Evolutionary conservation across 2,113 vertebrate species (phyloP).

Genomic region (Nothobranchius kuhntae): DNA sequence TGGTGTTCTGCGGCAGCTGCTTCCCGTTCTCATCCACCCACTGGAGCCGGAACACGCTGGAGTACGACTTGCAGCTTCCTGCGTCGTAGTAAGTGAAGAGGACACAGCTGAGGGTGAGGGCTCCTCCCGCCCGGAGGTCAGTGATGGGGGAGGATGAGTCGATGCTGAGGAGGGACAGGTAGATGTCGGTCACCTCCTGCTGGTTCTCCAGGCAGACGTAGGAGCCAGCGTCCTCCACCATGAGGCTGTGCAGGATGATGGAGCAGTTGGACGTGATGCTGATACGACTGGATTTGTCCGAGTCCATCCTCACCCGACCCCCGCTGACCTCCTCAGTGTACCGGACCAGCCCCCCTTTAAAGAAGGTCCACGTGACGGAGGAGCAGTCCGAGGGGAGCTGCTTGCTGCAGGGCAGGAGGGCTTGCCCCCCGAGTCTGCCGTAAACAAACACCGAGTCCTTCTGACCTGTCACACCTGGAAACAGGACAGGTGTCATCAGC

Average conservation of each 20-base stretch:
- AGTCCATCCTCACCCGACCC: neutral
- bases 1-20: neutral
- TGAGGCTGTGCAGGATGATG: slow-evolving; percentile 15
- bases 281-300: slow-evolving; percentile 16
- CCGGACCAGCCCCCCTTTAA: neutral
- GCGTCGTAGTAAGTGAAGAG: slow-evolving; percentile 45
- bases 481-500: neutral
- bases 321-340: neutral
- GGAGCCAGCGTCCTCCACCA: slow-evolving; percentile 18
- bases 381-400: slow-evolving; percentile 7
- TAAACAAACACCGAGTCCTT: slow-evolving; percentile 19
- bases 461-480: slow-evolving; percentile 12
- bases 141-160: neutral
- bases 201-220: slow-evolving; percentile 9
- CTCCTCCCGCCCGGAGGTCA: slow-evolving; percentile 36
- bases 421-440: neutral
- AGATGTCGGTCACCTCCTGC: fast-evolving
- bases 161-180: slow-evolving; percentile 52
- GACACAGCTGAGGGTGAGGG: slow-evolving; percentile 27
- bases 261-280: slow-evolving; percentile 37
- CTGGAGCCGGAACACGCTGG: slow-evolving; percentile 19
- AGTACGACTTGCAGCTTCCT: slow-evolving; percentile 23
- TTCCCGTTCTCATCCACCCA: slow-evolving; percentile 23
- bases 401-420: slow-evolving; percentile 24
- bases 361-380: slow-evolving; percentile 50